These are phyloP conservation scores for Perizoma affinitatum DNA, from an alignment of 2,888 invertebrate species.

Conservation along the genomic window DNA sequence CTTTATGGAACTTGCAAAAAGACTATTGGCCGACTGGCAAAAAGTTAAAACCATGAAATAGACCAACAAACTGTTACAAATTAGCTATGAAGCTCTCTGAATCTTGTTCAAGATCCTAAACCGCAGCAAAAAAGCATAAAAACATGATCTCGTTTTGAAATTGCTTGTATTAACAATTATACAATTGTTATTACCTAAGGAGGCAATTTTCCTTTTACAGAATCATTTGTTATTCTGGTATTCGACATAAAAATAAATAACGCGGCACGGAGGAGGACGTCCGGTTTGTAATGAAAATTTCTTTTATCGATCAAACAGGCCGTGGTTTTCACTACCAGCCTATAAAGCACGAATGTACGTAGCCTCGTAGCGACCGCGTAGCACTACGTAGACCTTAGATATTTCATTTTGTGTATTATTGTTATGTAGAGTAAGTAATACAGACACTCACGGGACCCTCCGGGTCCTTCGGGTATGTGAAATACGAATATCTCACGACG, in stretches of 20 bases:
- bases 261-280: constrained; percentile 28
- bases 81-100: not conserved
- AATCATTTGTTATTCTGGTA: constrained; percentile 33
- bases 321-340: constrained; percentile 28
- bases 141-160: constrained; percentile 11
- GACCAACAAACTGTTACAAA: too few relatives aligned
- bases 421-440: constrained; percentile 48
- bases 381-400: constrained; percentile 30
- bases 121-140: not conserved
- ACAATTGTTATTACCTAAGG: constrained; percentile 28
- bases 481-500: constrained; percentile 45
- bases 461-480: constrained; percentile 43
- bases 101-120: constrained; percentile 1
- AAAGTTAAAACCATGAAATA: too few relatives aligned
- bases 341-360: constrained; percentile 34
- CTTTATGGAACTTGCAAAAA: too few relatives aligned
- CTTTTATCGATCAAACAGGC: constrained; percentile 38
- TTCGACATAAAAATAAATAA: constrained; percentile 34
- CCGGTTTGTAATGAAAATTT: constrained; percentile 40
- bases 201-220: constrained; percentile 30
- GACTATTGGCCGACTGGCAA: too few relatives aligned
- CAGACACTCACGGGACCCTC: constrained; percentile 23
- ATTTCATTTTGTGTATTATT: constrained; percentile 53
- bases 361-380: constrained; percentile 27
- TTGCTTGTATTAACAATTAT: constrained; percentile 18